These are phyloP conservation scores for Prenolepis imparis DNA, from an alignment of 2,888 invertebrate genomes.

Conservation along the genomic window DNA sequence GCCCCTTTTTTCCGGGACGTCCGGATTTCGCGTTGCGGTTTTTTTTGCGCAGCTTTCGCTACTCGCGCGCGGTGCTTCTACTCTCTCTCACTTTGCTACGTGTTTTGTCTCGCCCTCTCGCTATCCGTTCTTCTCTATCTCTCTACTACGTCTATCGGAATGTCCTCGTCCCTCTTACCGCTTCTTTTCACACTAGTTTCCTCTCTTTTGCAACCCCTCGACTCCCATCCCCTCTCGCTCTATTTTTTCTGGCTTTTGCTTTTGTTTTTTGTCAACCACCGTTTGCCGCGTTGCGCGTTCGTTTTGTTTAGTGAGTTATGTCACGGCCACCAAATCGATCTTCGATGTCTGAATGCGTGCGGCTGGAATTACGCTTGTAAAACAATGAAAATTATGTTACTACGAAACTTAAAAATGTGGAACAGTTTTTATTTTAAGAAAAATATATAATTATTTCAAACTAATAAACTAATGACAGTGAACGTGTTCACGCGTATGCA, in stretches of 20 bases:
- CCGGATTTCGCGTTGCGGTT: constrained; percentile 78
- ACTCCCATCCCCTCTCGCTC: constrained; percentile 39
- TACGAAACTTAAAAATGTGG: neutral
- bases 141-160: constrained; percentile 32
- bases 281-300: constrained; percentile 56
- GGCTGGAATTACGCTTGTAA: constrained; percentile 55
- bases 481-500: neutral
- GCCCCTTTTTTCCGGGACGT: constrained; percentile 72
- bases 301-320: constrained; percentile 59
- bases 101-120: constrained; percentile 34
- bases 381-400: constrained; percentile 37
- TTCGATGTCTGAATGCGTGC: constrained; percentile 50
- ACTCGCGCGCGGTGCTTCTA: constrained; percentile 65
- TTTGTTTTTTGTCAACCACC: constrained; percentile 58
- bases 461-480: neutral
- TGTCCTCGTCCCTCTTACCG: constrained; percentile 32
- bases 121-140: too few species aligned
- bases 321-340: constrained; percentile 60
- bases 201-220: constrained; percentile 19
- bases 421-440: neutral
- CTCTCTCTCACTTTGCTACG: constrained; percentile 51
- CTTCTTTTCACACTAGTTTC: constrained; percentile 43
- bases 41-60: constrained; percentile 79
- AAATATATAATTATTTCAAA: neutral
- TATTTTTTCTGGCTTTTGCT: constrained; percentile 54